phyloP scores from a whole-genome alignment of 2,888 invertebrate species.

The Lathronympha strigana region DNA sequence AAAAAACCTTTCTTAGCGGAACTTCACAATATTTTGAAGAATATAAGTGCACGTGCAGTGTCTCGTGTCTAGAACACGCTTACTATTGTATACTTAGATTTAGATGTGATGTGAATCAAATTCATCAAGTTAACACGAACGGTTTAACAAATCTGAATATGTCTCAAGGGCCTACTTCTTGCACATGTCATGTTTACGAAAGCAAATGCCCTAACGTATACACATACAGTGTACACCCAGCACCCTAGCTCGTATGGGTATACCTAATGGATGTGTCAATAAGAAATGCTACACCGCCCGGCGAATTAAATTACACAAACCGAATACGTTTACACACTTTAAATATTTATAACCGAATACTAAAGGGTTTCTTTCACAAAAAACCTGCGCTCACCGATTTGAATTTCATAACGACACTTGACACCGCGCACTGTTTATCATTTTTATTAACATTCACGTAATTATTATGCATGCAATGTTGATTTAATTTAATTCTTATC shows the following conservation, averaged over 20 bases:
- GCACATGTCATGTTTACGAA: constrained; percentile 29
- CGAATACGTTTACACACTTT: constrained; percentile 66
- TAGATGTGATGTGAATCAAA: too few species aligned
- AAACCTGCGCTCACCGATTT: constrained; percentile 35
- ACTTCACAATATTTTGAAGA: too few species aligned
- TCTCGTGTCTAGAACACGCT: too few species aligned
- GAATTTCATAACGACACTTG: constrained; percentile 38
- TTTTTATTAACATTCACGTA: constrained; percentile 35
- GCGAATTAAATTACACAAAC: constrained; percentile 72
- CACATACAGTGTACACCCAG: too few species aligned
- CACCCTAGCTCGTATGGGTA: constrained; percentile 57
- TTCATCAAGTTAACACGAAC: too few species aligned
- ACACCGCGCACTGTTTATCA: constrained; percentile 38
- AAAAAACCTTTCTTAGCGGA: too few species aligned
- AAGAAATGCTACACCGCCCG: constrained; percentile 70
- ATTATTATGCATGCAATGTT: constrained; percentile 35
- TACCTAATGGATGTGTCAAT: constrained; percentile 80
- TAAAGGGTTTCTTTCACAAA: constrained; percentile 52
- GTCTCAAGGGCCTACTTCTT: constrained; percentile 10
- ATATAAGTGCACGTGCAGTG: too few species aligned
- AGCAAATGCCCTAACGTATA: constrained; percentile 43
- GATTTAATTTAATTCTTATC: constrained; percentile 26
- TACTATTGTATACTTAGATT: too few species aligned
- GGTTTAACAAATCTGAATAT: background rate
- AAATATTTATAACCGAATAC: constrained; percentile 76